phyloP scores from a whole-genome alignment of 1,140 invertebrate genomes.

The Lutraria rhynchaena region DNA sequence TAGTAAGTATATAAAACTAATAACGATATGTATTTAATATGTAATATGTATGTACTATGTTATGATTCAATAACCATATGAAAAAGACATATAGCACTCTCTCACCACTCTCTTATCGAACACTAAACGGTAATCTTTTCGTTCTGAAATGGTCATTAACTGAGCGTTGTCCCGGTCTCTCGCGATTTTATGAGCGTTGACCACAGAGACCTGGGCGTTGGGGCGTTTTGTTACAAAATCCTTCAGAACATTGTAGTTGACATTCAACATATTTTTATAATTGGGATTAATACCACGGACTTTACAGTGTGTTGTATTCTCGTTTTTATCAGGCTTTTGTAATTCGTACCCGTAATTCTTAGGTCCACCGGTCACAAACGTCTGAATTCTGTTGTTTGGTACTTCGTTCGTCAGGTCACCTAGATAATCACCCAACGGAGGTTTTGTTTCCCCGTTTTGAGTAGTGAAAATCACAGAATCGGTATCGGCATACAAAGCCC shows the following conservation, averaged over 20 bases:
- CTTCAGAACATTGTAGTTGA: too few species aligned
- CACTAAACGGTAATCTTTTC: conserved; percentile 15
- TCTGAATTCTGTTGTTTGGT: not conserved
- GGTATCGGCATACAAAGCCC: conserved; percentile 81
- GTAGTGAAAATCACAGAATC: conserved; percentile 69
- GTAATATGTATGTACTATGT: too few species aligned
- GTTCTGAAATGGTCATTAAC: not conserved
- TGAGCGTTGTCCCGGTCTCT: too few species aligned
- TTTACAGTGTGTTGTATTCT: not conserved
- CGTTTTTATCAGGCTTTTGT: not conserved
- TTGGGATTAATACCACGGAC: conserved; percentile 3
- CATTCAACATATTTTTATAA: conserved; percentile 21
- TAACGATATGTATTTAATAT: too few species aligned
- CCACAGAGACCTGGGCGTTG: too few species aligned
- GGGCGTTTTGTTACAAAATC: too few species aligned
- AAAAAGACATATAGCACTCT: not conserved
- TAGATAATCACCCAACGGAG: conserved; percentile 8
- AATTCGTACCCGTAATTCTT: not conserved
- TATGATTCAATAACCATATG: conserved; percentile 5
- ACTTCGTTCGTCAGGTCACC: conserved; percentile 23
- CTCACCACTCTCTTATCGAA: conserved; percentile 4
- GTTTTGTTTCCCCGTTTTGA: not conserved
- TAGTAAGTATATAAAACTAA: too few species aligned
- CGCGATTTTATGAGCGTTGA: too few species aligned
- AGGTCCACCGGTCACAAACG: conserved; percentile 2